Evolutionary conservation across 2,888 invertebrate species (phyloP).

Genomic region (Pantelozetes paolii): DNA sequence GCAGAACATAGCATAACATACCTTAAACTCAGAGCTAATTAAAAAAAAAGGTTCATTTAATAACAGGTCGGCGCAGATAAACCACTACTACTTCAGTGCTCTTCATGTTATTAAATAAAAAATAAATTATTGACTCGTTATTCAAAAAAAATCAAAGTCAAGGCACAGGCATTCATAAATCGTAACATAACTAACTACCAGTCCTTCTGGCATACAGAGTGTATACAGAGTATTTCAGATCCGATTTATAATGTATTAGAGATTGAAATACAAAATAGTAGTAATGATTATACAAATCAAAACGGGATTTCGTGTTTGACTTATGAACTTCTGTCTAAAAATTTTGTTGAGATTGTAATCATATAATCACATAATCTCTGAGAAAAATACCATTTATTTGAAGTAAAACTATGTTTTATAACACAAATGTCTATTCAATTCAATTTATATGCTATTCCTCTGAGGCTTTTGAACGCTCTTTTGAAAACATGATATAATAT

Average conservation of each 20-base stretch:
- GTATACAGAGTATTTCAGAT: slow-evolving; percentile 17
- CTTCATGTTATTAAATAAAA: not conserved
- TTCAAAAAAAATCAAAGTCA: not conserved
- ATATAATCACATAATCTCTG: no score
- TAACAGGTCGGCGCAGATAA: not conserved
- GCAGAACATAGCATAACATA: not conserved
- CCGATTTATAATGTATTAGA: not conserved
- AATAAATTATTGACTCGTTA: slow-evolving; percentile 11
- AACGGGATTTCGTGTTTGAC: slow-evolving; percentile 20
- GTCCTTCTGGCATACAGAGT: not conserved
- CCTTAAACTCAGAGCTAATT: not conserved
- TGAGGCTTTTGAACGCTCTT: not conserved
- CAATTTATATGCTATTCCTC: not conserved
- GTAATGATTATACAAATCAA: slow-evolving; percentile 17
- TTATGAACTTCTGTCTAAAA: slow-evolving; percentile 21
- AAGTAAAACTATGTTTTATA: no score
- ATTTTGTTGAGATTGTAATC: not conserved
- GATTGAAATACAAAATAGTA: not conserved
- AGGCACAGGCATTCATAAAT: not conserved
- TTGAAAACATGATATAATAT: not conserved
- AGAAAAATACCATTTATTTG: no score
- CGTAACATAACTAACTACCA: not conserved
- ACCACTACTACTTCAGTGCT: not conserved
- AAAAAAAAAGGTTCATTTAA: not conserved
- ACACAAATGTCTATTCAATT: not conserved